These are phyloP conservation scores for Styela plicata DNA, from an alignment of 23 tunicate species.

Conservation along the genomic window DNA sequence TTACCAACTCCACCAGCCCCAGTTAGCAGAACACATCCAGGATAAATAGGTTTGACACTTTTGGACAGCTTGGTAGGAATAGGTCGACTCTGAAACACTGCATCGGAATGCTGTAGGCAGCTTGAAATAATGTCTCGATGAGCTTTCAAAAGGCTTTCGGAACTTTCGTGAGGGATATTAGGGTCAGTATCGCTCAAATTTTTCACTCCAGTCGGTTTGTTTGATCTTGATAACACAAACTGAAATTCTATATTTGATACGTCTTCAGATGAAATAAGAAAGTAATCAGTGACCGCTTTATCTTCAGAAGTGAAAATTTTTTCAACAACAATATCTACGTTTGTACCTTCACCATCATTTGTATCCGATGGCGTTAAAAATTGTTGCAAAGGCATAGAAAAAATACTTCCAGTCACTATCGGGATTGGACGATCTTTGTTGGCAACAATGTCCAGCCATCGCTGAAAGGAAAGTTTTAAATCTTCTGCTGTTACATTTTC, in stretches of 20 bases:
- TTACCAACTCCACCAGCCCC: constrained; percentile 89
- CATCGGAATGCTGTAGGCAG: neutral
- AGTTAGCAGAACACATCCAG: constrained; percentile 4
- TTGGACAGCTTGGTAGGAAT: neutral
- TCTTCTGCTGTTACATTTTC: neutral
- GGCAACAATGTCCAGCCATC: constrained; percentile 48
- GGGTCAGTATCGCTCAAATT: constrained; percentile 11
- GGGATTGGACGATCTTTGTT: constrained; percentile 57
- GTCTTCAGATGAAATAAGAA: neutral
- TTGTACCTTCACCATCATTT: constrained; percentile 1
- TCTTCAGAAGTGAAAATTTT: neutral
- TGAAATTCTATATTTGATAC: neutral
- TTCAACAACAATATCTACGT: neutral
- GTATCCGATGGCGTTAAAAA: neutral
- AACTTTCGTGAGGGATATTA: constrained; percentile 25
- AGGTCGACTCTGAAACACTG: neutral
- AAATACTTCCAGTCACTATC: constrained; percentile 42
- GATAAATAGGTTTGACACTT: neutral
- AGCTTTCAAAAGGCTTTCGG: neutral
- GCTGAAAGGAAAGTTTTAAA: constrained; percentile 36
- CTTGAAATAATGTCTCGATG: neutral
- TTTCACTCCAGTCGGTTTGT: neutral
- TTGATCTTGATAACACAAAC: neutral
- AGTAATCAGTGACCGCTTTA: neutral
- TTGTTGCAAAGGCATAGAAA: constrained; percentile 33